Evolutionary conservation across 2,113 vertebrate genomes (phyloP).

Genomic region (Polyodon spathula): DNA sequence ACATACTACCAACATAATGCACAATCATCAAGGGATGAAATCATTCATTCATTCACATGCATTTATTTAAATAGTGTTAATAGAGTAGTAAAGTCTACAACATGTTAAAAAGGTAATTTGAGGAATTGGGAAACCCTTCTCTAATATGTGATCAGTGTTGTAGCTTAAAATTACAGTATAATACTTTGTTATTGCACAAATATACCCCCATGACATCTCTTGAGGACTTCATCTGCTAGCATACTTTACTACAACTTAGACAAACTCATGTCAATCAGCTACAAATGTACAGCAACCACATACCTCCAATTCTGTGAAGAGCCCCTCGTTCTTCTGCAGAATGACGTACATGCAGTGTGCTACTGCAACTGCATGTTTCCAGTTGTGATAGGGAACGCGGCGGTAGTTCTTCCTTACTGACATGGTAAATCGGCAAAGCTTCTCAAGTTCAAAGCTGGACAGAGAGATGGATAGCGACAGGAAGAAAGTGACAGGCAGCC

Average conservation of each 20-base stretch:
- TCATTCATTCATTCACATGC: no score
- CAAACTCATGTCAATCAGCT: background rate
- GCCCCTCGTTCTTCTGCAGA: conserved; percentile 72
- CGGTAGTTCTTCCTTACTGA: conserved; percentile 96
- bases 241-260: background rate
- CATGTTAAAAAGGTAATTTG: no score
- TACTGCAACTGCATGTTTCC: conserved; percentile 93
- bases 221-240: no score
- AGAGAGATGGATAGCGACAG: conserved; percentile 10
- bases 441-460: conserved; percentile 87
- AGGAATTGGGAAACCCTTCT: no score
- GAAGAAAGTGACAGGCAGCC: conserved; percentile 1
- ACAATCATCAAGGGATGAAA: no score
- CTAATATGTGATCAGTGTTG: no score
- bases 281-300: conserved; percentile 6
- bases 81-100: no score
- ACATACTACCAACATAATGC: no score
- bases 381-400: conserved; percentile 98
- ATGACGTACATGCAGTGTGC: conserved; percentile 96
- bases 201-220: no score
- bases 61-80: no score
- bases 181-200: no score
- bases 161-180: no score
- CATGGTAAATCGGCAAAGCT: conserved; percentile 94
- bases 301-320: conserved; percentile 94